Conservation (phyloP, 2,888 invertebrate species). For the Ochropleura leucogaster region DNA sequence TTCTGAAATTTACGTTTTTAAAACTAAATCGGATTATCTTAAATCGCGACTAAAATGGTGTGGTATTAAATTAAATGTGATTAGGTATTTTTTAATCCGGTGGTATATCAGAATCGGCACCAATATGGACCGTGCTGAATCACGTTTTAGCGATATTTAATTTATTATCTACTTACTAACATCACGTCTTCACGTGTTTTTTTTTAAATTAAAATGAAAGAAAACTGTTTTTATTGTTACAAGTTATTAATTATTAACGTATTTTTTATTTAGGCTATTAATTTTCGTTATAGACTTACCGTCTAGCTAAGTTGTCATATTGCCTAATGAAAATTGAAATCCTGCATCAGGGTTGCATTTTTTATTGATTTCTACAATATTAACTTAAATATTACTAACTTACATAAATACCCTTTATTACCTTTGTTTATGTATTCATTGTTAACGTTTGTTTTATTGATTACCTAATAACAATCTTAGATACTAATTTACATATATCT, state of each 20-base stretch:
- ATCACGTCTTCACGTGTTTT: not conserved
- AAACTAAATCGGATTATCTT: no score
- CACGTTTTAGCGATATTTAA: conserved; percentile 10
- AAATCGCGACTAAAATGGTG: no score
- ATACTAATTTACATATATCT: conserved; percentile 15
- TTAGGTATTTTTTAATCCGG: no score
- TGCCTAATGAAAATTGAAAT: conserved; percentile 28
- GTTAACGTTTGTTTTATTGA: conserved; percentile 21
- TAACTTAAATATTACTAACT: not conserved
- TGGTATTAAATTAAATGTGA: no score
- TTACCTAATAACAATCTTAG: conserved; percentile 4
- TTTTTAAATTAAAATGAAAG: not conserved
- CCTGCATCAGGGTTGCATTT: conserved; percentile 61
- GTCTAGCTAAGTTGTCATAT: conserved; percentile 10
- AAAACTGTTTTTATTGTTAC: not conserved
- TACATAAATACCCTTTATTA: not conserved
- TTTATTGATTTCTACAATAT: conserved; percentile 17
- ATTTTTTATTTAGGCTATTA: not conserved
- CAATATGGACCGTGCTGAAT: conserved; percentile 2
- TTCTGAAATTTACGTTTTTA: no score
- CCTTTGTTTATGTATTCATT: not conserved
- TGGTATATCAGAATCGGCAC: no score
- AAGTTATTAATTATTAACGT: not conserved
- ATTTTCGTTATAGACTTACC: conserved; percentile 2
- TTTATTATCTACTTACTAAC: conserved; percentile 2